These are phyloP conservation scores for Taenioides sp. DNA, from an alignment of 2,797 vertebrate genomes.

Conservation along the genomic window DNA sequence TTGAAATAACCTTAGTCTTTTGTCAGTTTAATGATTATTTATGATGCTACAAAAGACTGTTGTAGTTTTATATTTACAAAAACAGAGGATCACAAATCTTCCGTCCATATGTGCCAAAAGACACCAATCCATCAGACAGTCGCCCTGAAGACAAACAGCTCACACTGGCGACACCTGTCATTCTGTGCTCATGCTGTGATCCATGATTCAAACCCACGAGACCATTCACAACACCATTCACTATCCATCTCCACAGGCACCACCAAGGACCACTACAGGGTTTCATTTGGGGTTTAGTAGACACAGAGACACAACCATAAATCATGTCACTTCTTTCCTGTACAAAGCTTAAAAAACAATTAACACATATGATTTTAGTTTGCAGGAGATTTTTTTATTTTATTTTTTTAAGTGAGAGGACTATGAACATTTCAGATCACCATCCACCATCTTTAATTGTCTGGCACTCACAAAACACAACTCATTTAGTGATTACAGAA, in stretches of 20 bases:
- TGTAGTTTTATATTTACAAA: slow-evolving; percentile 31
- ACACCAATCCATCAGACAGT: slow-evolving; percentile 58
- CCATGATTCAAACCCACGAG: slow-evolving; percentile 63
- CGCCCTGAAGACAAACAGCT: slow-evolving; percentile 59
- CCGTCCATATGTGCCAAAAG: slow-evolving; percentile 28
- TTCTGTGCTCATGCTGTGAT: slow-evolving; percentile 58
- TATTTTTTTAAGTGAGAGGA: no score
- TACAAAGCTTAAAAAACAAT: background rate
- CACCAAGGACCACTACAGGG: background rate
- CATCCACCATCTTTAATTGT: background rate
- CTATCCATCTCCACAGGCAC: slow-evolving; percentile 63
- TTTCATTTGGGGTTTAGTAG: slow-evolving; percentile 37
- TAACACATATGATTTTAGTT: background rate
- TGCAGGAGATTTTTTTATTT: no score
- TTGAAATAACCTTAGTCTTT: background rate
- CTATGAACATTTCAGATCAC: no score
- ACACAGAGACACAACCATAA: slow-evolving; percentile 35
- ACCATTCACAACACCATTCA: slow-evolving; percentile 53
- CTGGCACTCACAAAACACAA: background rate
- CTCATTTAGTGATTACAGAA: no score
- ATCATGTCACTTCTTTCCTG: slow-evolving; percentile 40
- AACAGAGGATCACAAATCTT: slow-evolving; percentile 57
- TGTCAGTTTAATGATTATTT: slow-evolving; percentile 10
- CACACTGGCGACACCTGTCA: slow-evolving; percentile 64
- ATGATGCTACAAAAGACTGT: background rate